Base-by-base conservation (phyloP, 30 jellyfish, hydroid and myxozoan genomes). In the Sanderia malayensis region DNA sequence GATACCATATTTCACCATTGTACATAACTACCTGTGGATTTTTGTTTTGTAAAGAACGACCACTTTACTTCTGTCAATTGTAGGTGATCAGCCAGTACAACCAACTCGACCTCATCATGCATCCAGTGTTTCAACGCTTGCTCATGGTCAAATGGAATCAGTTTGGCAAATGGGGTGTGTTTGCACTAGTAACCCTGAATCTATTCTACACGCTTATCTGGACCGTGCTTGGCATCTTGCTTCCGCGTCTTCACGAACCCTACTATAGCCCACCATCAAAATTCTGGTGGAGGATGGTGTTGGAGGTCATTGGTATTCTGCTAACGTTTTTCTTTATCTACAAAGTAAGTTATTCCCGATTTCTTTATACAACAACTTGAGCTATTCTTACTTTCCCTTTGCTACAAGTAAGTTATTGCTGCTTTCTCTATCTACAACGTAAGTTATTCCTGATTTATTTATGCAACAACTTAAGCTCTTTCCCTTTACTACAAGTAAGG, bases 51-150 rank as follows among this genome's bases (percentile, higher is more conserved):
- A n/a, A n/a, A n/a, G n/a, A n/a, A n/a, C n/a, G n/a, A n/a, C n/a
- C n/a, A n/a, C n/a, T n/a, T n/a, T n/a, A n/a, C n/a, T n/a, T n/a
- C n/a, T n/a, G n/a, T n/a, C n/a, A n/a, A n/a, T n/a, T n/a, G n/a
- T n/a, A 92, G 99, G 96, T 84, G 49, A 92, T 92, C 24, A 74
- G 85, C 21, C 95, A 84, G 44, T 92, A 85, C 89, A 85, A 92
- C 86, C 96, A 92, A 55, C 86, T 92, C 21, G 99, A 92, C 63
- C 79, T 92, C 34, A 86, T 92, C 61, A 84, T 85, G 96, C 96
- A 92, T 62, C 96, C 96, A 2, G 99, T 92, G 34, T 85, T 92
- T 70, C 99, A 92, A 77, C 89, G 94, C 25, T 82, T 92, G 0
- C 67, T 92, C 19, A 67, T 31, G 25, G 99, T 92, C 62, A 92